Evolutionary conservation across 2,888 invertebrate species (phyloP), one percentile per base, ranked within the genome.

Genomic region (Thysanoteuthis rhombus): DNA sequence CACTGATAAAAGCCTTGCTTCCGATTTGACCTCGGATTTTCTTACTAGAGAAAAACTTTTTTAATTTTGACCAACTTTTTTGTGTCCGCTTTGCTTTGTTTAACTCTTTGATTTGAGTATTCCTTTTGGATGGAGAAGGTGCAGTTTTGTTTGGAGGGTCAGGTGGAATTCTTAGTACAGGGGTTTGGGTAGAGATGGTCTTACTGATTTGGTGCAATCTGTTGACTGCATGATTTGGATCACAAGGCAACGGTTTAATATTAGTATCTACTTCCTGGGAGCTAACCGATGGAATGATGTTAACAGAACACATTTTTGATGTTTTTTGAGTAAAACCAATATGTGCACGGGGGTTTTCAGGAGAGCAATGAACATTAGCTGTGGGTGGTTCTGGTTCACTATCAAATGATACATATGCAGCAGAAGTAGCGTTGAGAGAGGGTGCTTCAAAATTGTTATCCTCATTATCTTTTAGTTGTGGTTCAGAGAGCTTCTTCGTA

Each of bases 151-250:
- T 40, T 40, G 92, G 92, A n/a, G 92, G 92, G 32, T 45, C 45
- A 4, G 92, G 92, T 45, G 92, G 92, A 32, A 92, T 92, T 40
- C 92, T 92, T 32, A 92, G 42, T 45, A 92, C 45, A n/a, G 92
- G 92, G 5, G 92, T 92, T 40, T 92, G 92, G 36, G 92, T 92
- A 92, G 92, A 92, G 45, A 92, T 92, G 10, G 40, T 19, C 45
- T 92, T 92, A 42, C 19, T 42, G n/a, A 39, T 36, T n/a, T 45
- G 32, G 5, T n/a, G 45, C 12, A 75, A n/a, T 75, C 12, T 75
- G 45, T 92, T 92, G 32, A 92, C 40, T 75, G 75, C 3, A 52
- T 25, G 25, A 52, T 52, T 52, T 52, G 52, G 6, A 52, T 52
- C 28, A 25, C 4, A 25, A 52, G 52, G 52, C 52, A 52, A 52